These are phyloP conservation scores for Gambusia holbrooki DNA, from an alignment of 2,113 vertebrate species.

Conservation along the genomic window DNA sequence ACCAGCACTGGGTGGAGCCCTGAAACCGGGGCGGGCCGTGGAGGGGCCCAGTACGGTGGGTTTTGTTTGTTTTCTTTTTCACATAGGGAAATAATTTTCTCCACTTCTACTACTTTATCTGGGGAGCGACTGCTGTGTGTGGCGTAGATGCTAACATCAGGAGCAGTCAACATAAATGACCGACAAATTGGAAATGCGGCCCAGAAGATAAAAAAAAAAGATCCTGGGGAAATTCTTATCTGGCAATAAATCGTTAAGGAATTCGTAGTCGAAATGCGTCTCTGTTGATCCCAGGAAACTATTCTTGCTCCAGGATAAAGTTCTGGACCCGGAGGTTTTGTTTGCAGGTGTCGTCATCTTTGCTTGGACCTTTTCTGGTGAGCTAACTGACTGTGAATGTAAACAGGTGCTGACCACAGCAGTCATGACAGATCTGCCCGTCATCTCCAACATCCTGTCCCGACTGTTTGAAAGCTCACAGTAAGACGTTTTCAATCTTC, in stretches of 20 bases:
- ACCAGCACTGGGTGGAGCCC: constrained; percentile 89
- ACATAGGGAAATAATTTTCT: too few species aligned
- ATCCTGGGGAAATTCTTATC: too few species aligned
- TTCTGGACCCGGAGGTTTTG: neutral
- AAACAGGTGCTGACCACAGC: constrained; percentile 95
- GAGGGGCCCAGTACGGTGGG: constrained; percentile 98
- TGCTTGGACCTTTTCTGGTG: neutral
- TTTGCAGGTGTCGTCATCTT: neutral
- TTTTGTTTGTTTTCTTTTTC: neutral
- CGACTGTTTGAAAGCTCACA: constrained; percentile 98
- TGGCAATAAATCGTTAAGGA: too few species aligned
- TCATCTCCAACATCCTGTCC: constrained; percentile 97
- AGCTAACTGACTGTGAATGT: constrained; percentile 21
- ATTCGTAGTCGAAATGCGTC: neutral
- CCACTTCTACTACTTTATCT: neutral
- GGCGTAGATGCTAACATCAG: too few species aligned
- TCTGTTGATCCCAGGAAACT: neutral
- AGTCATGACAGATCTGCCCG: constrained; percentile 97
- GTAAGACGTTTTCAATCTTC: constrained; percentile 80
- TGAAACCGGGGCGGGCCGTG: constrained; percentile 95
- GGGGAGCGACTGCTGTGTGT: neutral
- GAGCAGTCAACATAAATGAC: too few species aligned
- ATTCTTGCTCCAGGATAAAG: too few species aligned
- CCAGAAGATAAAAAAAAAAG: too few species aligned
- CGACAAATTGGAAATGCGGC: too few species aligned